A percentile compares a stretch with the other conserved stretches of the same genome.
phyloP scores from a whole-genome alignment of 1,140 invertebrate genomes.

The Magallana gigas region DNA sequence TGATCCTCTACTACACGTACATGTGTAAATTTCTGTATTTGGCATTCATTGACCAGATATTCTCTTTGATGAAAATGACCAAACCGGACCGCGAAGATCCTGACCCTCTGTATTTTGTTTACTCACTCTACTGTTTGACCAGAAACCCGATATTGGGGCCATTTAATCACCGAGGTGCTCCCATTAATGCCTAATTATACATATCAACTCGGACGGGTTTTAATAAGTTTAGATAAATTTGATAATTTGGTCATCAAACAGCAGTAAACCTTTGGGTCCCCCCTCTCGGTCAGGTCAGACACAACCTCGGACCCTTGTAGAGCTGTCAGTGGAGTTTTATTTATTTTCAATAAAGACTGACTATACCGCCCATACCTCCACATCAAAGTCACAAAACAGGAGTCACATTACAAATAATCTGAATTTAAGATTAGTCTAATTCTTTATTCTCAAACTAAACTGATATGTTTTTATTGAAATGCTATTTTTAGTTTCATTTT shows the following conservation, averaged over 20 bases:
- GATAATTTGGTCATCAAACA: conserved; percentile 23
- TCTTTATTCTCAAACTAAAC: too few species aligned
- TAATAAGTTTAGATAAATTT: conserved; percentile 33
- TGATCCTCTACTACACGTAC: too few species aligned
- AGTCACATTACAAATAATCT: neutral
- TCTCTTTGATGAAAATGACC: too few species aligned
- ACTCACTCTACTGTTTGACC: neutral
- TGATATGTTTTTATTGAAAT: too few species aligned
- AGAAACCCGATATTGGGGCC: neutral
- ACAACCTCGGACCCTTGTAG: neutral
- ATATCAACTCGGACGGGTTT: neutral
- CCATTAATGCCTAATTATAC: conserved; percentile 21
- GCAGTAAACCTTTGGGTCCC: neutral
- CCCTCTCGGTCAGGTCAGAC: neutral
- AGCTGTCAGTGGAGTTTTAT: conserved; percentile 1
- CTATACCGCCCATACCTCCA: too few species aligned
- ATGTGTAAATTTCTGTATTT: too few species aligned
- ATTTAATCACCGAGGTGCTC: neutral
- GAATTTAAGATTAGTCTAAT: too few species aligned
- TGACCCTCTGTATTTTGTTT: too few species aligned
- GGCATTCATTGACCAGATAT: too few species aligned
- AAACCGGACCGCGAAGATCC: too few species aligned
- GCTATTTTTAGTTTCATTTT: too few species aligned
- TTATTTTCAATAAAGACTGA: conserved; percentile 14
- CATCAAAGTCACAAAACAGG: neutral